Percentiles rank a stretch among this genome's conserved stretches.
phyloP scores from a whole-genome alignment of 2,797 vertebrate genomes.

The Agapornis canus region DNA sequence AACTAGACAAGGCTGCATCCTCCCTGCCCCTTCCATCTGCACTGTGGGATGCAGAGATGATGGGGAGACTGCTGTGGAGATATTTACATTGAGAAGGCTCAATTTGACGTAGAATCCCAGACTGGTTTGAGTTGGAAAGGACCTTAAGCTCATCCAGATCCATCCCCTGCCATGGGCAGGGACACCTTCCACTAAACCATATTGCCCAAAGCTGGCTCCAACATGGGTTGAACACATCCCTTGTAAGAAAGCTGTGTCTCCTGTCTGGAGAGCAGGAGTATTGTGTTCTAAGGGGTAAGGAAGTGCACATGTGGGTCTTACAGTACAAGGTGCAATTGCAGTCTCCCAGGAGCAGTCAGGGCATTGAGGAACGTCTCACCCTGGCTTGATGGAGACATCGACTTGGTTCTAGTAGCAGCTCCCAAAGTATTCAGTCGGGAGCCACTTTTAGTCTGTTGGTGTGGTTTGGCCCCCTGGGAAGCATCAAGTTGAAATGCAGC shows the following conservation, averaged over 20 bases:
- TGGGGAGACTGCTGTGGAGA: neutral
- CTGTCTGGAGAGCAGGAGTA: accelerated
- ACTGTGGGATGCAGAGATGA: neutral
- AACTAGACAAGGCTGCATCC: neutral
- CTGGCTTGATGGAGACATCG: neutral
- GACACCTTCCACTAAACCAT: neutral
- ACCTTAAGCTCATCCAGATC: neutral
- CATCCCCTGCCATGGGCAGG: neutral
- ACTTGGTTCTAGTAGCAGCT: neutral
- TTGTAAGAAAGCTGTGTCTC: neutral
- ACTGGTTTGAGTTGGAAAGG: neutral
- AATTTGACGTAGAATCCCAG: neutral
- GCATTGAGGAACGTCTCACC: neutral
- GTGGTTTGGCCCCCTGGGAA: neutral
- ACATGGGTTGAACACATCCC: neutral
- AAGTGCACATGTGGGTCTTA: neutral
- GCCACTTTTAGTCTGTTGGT: neutral
- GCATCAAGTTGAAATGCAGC: neutral
- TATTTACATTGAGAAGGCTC: neutral
- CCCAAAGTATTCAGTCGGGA: neutral
- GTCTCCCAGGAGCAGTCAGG: neutral
- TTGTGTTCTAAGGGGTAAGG: neutral
- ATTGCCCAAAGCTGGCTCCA: neutral
- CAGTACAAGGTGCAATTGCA: neutral
- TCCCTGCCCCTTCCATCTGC: neutral